Conservation (phyloP, 2,888 invertebrate species). For the Galerucella calmariensis region DNA sequence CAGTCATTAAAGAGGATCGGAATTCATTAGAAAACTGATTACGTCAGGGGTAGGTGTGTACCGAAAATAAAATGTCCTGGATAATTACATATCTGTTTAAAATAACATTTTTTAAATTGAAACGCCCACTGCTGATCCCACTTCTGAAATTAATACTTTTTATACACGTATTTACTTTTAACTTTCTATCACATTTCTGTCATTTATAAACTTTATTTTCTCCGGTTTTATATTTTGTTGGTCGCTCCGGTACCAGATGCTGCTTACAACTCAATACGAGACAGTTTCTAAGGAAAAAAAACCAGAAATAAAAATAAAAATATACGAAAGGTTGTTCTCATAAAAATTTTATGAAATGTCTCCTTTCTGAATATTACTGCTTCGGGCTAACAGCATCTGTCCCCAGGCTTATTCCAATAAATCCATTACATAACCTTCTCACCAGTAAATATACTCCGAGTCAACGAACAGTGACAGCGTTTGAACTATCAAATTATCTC, state of each 20-base stretch:
- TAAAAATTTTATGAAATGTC: conserved; percentile 26
- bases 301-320: conserved; percentile 10
- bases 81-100: neutral
- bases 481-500: neutral
- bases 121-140: too few relatives aligned
- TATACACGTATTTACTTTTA: too few relatives aligned
- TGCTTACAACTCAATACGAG: conserved; percentile 12
- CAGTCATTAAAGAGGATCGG: neutral
- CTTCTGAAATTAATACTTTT: too few relatives aligned
- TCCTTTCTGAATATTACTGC: conserved; percentile 22
- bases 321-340: conserved; percentile 17
- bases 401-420: conserved; percentile 15
- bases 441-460: conserved; percentile 16
- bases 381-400: neutral
- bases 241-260: neutral
- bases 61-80: neutral
- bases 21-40: neutral
- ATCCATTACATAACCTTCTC: conserved; percentile 19
- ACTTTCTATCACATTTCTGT: too few relatives aligned
- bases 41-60: neutral
- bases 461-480: neutral
- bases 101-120: neutral
- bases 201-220: neutral
- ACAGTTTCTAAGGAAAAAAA: conserved; percentile 6
- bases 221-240: neutral